phyloP scores from a whole-genome alignment of 2,113 vertebrate genomes.

The Hippocampus barbouri region DNA sequence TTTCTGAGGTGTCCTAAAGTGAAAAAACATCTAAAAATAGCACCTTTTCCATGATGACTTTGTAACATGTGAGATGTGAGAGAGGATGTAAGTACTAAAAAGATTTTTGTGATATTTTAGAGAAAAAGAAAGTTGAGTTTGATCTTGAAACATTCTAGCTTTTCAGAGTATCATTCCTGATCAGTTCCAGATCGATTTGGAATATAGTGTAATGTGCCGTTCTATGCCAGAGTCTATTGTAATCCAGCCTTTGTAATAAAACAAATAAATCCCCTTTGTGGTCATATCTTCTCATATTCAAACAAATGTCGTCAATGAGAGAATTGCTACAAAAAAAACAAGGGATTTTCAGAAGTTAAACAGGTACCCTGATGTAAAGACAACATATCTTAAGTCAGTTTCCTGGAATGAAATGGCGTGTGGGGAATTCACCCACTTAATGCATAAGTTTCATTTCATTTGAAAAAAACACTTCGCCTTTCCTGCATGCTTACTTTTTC shows the following conservation, averaged over 20 bases:
- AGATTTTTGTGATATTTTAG: slow-evolving; percentile 30
- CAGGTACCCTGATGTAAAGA: slow-evolving; percentile 48
- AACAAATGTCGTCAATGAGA: background rate
- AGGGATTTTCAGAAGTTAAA: slow-evolving; percentile 57
- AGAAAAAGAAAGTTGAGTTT: slow-evolving; percentile 35
- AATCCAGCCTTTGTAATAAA: slow-evolving; percentile 66
- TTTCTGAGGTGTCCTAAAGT: slow-evolving; percentile 35
- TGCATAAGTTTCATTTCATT: slow-evolving; percentile 72
- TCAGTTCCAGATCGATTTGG: slow-evolving; percentile 19
- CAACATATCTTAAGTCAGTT: slow-evolving; percentile 46
- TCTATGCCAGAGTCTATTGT: slow-evolving; percentile 50
- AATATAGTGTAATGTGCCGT: slow-evolving; percentile 41
- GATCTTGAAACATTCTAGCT: slow-evolving; percentile 23
- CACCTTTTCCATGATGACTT: background rate
- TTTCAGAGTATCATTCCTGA: slow-evolving; percentile 28
- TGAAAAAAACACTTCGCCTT: slow-evolving; percentile 56
- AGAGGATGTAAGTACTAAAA: slow-evolving; percentile 10
- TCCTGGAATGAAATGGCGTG: slow-evolving; percentile 72
- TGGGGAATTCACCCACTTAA: slow-evolving; percentile 68
- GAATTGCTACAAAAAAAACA: background rate
- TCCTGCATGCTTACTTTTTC: slow-evolving; percentile 45
- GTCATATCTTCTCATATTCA: background rate
- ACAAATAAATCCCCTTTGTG: slow-evolving; percentile 21
- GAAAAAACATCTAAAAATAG: background rate
- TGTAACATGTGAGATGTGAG: slow-evolving; percentile 23